A percentile compares a stretch with the other conserved stretches of the same genome.
phyloP scores from a whole-genome alignment of 92 coral and sea anemone genomes.

The Meandrina meandrites region DNA sequence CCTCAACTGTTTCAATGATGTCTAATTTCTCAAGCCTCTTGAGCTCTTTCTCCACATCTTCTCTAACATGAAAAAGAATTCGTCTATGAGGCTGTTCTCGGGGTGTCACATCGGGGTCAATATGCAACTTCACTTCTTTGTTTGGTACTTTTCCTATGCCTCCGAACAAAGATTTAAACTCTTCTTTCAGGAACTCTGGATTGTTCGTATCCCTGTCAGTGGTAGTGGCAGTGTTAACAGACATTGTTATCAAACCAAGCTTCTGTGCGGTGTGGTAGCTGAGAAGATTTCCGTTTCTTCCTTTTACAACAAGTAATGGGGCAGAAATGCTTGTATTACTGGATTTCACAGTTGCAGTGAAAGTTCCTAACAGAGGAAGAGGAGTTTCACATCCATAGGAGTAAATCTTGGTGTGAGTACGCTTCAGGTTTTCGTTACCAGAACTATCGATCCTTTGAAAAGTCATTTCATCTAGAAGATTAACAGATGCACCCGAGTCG shows the following conservation, averaged over 20 bases:
- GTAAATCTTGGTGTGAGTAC: constrained; percentile 33
- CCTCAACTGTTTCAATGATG: constrained; percentile 65
- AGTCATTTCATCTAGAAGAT: constrained; percentile 54
- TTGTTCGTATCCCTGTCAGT: not conserved
- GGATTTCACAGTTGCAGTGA: constrained; percentile 39
- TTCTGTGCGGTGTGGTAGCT: constrained; percentile 61
- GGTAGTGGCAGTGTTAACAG: constrained; percentile 41
- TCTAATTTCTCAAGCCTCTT: constrained; percentile 57
- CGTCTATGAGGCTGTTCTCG: constrained; percentile 49
- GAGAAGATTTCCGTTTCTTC: constrained; percentile 57
- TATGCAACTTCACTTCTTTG: constrained; percentile 61
- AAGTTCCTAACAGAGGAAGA: constrained; percentile 60
- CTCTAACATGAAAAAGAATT: constrained; percentile 29
- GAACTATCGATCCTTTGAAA: constrained; percentile 27
- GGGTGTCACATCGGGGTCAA: constrained; percentile 52
- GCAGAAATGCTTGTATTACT: constrained; percentile 44
- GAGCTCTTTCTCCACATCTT: constrained; percentile 59
- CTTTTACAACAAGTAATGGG: constrained; percentile 59
- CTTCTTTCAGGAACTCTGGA: constrained; percentile 23
- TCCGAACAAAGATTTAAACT: constrained; percentile 55
- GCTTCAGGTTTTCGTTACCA: constrained; percentile 20
- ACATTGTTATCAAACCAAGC: constrained; percentile 52
- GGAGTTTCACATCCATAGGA: constrained; percentile 46
- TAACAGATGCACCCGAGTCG: constrained; percentile 53
- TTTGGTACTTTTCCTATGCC: constrained; percentile 65